phyloP scores from a whole-genome alignment of 2,113 vertebrate genomes.

The Chloebia gouldiae region DNA sequence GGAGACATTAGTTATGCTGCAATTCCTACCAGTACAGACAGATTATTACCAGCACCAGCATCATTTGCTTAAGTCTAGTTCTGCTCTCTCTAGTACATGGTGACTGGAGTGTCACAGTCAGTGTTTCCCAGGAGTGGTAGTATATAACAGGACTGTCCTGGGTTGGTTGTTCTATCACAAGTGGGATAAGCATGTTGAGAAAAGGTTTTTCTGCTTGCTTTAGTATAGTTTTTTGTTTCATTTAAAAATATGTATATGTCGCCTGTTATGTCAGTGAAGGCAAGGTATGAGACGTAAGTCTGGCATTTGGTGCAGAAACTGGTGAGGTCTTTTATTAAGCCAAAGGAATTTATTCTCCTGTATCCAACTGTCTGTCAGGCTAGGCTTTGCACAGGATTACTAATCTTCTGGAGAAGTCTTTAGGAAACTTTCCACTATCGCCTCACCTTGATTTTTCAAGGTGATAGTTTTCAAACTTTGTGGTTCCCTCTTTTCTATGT shows the following conservation, averaged over 20 bases:
- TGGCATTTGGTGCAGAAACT: neutral
- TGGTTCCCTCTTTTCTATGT: neutral
- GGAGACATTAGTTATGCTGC: neutral
- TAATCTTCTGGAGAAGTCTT: neutral
- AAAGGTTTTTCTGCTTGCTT: neutral
- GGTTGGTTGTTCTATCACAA: neutral
- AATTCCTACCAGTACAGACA: neutral
- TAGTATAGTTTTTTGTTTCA: neutral
- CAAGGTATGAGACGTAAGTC: neutral
- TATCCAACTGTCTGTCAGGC: neutral
- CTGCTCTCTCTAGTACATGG: neutral
- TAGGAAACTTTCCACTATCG: neutral
- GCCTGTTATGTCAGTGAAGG: neutral
- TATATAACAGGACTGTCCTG: neutral
- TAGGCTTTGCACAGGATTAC: neutral
- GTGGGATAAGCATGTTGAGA: neutral
- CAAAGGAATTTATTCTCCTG: neutral
- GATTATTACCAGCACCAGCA: neutral
- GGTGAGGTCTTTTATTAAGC: neutral
- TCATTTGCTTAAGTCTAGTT: neutral
- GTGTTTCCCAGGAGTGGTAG: neutral
- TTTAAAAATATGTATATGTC: neutral
- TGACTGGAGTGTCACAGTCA: accelerated
- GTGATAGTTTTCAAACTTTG: neutral
- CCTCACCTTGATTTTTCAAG: neutral